Base-by-base conservation (phyloP, 2,113 vertebrate species). In the Stigmatopora nigra region DNA sequence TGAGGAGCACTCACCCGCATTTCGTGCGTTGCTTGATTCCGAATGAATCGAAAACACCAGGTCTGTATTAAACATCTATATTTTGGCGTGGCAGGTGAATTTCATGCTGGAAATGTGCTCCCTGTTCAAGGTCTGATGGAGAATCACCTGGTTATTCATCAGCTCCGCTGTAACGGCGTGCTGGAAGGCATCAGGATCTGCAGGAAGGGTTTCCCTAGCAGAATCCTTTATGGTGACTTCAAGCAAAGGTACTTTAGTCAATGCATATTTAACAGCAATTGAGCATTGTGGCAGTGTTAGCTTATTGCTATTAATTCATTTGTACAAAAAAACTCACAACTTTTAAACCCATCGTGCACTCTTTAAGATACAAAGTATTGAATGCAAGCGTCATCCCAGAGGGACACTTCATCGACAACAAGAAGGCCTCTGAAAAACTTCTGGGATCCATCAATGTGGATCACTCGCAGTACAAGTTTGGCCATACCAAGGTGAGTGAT, bases 1-100 rank as follows among this genome's bases (percentile, higher is more conserved):
- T 97, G 57, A 92, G 89, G 53, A 92, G 93, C 77, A 97, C 95
- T 64, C 95, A 97, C 64, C 95, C 95, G 48, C 95, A 97, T 67
- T 98, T 98, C 79, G 95, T 98, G n/a, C 92, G 94, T 0, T 98
- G 95, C 20, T 74, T 98, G 65, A 98, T 98, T 86, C 95, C 95
- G 58, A 98, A 98, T 73, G 95, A 98, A 79, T 92, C 94, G 57
- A 98, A 98, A 79, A 98, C 94, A 49, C 95, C 95, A 64, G 94
- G 95, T 94, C 16, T 52, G 68, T 14, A 19, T 20, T 5, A n/a
- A 64, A 15, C 31, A 13, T 47, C 19, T 48, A n/a, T n/a, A n/a
- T 52, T 11, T 13, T 22, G 19, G 56, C 4, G 15, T 65, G 35
- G 38, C 16, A 3, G 0, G n/a, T 36, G 14, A 12, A 16, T 16